phyloP scores from a whole-genome alignment of 2,113 vertebrate species.

The Lagopus muta region DNA sequence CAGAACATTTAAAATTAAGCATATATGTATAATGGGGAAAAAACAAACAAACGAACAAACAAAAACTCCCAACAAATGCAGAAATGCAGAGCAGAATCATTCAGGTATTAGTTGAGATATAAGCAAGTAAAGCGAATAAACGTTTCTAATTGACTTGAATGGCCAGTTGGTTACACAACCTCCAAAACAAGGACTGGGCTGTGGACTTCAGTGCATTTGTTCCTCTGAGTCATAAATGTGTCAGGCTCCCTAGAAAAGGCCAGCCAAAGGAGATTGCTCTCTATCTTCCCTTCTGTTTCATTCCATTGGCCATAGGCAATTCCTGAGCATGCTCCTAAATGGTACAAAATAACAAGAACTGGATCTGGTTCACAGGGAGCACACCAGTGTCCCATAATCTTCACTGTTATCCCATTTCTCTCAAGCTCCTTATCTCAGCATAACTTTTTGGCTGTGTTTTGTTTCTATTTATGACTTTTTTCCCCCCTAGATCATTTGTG shows the following conservation, averaged over 20 bases:
- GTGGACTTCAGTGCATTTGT: conserved; percentile 24
- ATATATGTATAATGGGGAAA: background rate
- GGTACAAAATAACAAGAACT: conserved; percentile 32
- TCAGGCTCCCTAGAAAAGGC: conserved; percentile 49
- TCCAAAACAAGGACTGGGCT: conserved; percentile 26
- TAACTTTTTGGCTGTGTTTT: background rate
- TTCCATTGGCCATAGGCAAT: conserved; percentile 41
- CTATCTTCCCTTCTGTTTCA: conserved; percentile 35
- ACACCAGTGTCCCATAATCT: background rate
- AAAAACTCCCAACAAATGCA: background rate
- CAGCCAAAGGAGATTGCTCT: conserved; percentile 41
- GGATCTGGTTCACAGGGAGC: background rate
- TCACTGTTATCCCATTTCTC: background rate
- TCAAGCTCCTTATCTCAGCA: background rate
- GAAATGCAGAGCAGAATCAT: background rate
- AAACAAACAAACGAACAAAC: background rate
- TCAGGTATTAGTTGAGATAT: background rate
- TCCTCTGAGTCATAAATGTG: conserved; percentile 49
- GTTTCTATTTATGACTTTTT: background rate
- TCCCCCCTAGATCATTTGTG: background rate
- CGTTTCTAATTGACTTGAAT: background rate
- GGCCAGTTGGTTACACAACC: conserved; percentile 40
- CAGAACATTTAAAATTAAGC: background rate
- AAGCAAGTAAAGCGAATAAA: background rate
- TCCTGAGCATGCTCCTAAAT: background rate